phyloP scores from a whole-genome alignment of 1,140 invertebrate species.

The Forficula auricularia region DNA sequence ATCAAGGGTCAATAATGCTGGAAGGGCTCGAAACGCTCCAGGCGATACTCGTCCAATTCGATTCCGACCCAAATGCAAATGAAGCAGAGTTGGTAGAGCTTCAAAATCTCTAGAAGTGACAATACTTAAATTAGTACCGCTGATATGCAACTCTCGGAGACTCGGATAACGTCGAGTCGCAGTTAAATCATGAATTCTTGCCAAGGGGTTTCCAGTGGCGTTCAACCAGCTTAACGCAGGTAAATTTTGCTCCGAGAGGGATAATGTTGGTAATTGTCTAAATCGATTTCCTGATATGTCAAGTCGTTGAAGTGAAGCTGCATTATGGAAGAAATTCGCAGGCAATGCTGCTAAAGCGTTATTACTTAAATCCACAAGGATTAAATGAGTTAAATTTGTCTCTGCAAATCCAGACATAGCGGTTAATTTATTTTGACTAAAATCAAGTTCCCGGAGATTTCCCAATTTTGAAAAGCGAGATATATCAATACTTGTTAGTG shows the following conservation, averaged over 20 bases:
- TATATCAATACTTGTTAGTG: conserved; percentile 50
- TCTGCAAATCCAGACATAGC: conserved; percentile 58
- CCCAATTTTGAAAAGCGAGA: conserved; percentile 53
- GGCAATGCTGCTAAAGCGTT: conserved; percentile 60
- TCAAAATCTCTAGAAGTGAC: conserved; percentile 76
- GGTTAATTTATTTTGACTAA: conserved; percentile 56
- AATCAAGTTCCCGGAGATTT: conserved; percentile 51
- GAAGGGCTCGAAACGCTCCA: conserved; percentile 59
- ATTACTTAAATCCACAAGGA: conserved; percentile 52
- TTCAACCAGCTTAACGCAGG: conserved; percentile 56
- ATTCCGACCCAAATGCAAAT: conserved; percentile 55
- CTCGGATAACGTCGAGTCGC: conserved; percentile 36
- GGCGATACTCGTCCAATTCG: conserved; percentile 64
- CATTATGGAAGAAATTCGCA: conserved; percentile 60
- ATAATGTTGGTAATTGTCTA: conserved; percentile 58
- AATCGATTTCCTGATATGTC: conserved; percentile 69
- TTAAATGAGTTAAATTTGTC: conserved; percentile 49
- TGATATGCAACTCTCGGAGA: conserved; percentile 57
- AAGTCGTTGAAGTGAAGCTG: conserved; percentile 46
- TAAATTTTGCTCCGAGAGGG: conserved; percentile 53
- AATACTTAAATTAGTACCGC: conserved; percentile 63
- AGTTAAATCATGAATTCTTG: conserved; percentile 46
- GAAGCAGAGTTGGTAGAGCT: conserved; percentile 59
- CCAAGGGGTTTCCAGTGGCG: conserved; percentile 62
- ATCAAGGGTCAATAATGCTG: conserved; percentile 59